phyloP scores from a whole-genome alignment of 2,797 vertebrate species.

The Malacoctenus gilli region DNA sequence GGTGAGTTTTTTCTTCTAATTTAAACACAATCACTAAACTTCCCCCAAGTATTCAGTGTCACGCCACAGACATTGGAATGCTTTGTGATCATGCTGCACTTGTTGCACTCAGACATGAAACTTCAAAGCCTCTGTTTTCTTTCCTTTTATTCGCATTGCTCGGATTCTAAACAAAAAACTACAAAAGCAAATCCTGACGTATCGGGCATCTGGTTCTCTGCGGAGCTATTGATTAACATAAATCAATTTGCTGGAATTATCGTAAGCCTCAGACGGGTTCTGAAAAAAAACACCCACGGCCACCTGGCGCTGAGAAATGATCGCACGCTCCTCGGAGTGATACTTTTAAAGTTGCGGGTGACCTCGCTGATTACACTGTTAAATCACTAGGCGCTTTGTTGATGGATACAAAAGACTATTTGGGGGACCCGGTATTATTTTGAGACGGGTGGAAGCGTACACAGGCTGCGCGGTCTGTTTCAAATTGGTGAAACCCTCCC shows the following conservation, averaged over 20 bases:
- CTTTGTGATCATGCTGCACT: conserved; percentile 80
- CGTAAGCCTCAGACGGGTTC: conserved; percentile 48
- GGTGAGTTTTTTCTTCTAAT: conserved; percentile 84
- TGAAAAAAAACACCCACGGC: too few relatives aligned
- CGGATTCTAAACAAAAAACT: conserved; percentile 77
- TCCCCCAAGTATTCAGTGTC: conserved; percentile 80
- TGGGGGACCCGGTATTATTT: conserved; percentile 55
- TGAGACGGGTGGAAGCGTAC: conserved; percentile 49
- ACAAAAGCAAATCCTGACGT: conserved; percentile 69
- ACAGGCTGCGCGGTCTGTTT: conserved; percentile 64
- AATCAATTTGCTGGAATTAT: conserved; percentile 62
- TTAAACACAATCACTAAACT: conserved; percentile 81
- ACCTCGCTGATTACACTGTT: conserved; percentile 24
- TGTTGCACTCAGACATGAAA: conserved; percentile 76
- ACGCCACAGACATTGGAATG: conserved; percentile 80
- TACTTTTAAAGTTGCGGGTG: conserved; percentile 12
- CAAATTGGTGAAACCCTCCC: conserved; percentile 74
- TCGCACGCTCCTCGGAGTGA: conserved; percentile 18
- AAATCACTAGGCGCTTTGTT: conserved; percentile 28
- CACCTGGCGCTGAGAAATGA: too few relatives aligned
- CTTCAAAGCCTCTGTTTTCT: conserved; percentile 66
- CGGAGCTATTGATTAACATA: conserved; percentile 65
- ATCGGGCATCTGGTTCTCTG: conserved; percentile 61
- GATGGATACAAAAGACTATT: conserved; percentile 48
- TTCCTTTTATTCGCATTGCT: conserved; percentile 72